Evolutionary conservation across 92 coral and sea anemone genomes (phyloP).

Genomic region (Palythoa grandis): DNA sequence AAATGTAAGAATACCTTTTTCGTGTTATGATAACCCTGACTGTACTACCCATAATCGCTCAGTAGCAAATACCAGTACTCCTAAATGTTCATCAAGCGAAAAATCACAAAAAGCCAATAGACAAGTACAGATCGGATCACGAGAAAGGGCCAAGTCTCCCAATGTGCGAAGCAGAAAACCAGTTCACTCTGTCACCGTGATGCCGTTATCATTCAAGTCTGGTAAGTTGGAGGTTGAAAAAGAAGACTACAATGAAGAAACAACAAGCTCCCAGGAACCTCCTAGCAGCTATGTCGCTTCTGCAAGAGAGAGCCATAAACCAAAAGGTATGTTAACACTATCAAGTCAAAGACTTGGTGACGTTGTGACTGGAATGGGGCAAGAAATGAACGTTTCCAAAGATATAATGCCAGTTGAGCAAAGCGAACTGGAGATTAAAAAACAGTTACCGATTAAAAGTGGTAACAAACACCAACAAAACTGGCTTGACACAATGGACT

Average conservation of each 20-base stretch:
- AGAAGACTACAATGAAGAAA: neutral
- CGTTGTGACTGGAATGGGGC: neutral
- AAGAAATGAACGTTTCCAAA: neutral
- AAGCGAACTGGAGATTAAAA: neutral
- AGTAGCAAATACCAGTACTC: conserved; percentile 1
- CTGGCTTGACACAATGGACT: neutral
- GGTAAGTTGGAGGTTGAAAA: neutral
- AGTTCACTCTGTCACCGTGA: conserved; percentile 40
- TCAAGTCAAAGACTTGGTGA: neutral
- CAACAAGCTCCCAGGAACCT: neutral
- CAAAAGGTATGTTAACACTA: neutral
- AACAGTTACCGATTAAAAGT: neutral
- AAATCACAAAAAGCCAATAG: conserved; percentile 1
- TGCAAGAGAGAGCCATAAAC: neutral
- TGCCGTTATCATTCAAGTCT: conserved; percentile 10
- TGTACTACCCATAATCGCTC: neutral
- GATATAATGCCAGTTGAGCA: neutral
- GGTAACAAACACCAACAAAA: neutral
- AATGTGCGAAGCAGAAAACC: conserved; percentile 33
- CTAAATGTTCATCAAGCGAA: conserved; percentile 1
- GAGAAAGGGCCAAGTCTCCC: neutral
- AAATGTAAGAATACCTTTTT: neutral
- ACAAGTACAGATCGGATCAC: neutral
- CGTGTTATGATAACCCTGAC: neutral
- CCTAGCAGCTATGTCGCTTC: neutral